Base-by-base conservation (phyloP, 2,113 vertebrate genomes). In the Herpetotheres cachinnans region DNA sequence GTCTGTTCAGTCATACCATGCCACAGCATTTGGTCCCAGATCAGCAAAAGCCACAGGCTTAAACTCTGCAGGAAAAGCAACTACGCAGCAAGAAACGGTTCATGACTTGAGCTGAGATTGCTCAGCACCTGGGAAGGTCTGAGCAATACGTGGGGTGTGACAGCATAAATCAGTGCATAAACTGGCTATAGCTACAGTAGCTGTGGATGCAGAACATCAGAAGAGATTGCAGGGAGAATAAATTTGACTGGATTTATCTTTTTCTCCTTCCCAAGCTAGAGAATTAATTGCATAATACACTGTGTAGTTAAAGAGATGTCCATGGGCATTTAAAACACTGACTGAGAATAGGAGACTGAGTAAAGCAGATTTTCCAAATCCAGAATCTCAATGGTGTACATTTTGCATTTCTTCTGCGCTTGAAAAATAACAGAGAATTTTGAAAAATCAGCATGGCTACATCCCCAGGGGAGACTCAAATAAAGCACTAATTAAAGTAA, bases 401-500 rank as follows among this genome's bases (percentile, higher is more conserved):
- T 42, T 89, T 87, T 42, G n/a, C 19, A 16, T 82, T 85, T 86
- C 50, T 80, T 80, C 40, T 5, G 55, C 74, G 69, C 59, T 92
- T 72, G 73, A 89, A 94, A 95, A 93, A 80, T 86, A 78, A 70
- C 47, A 14, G 6, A 81, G 59, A 69, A 70, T 73, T 95, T 87
- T 96, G 84, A 95, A 93, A 96, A 97, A 93, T 97, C 89, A 95
- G 86, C 93, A 85, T 70, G 84, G 87, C 81, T 95, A 44, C 93
- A 22, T 93, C 95, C 95, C 84, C 58, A 42, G 91, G 94, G 89
- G 86, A 96, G 86, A 93, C 89, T 90, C 74, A 72, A 94, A 78
- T 58, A 83, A 93, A 76, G 73, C 91, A 80, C 55, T 96, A 95
- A 96, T 97, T 97, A 93, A 94, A 90, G 79, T 24, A 50, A 55